Conservation (phyloP, 2,113 vertebrate species). For the Podarcis cretensis region DNA sequence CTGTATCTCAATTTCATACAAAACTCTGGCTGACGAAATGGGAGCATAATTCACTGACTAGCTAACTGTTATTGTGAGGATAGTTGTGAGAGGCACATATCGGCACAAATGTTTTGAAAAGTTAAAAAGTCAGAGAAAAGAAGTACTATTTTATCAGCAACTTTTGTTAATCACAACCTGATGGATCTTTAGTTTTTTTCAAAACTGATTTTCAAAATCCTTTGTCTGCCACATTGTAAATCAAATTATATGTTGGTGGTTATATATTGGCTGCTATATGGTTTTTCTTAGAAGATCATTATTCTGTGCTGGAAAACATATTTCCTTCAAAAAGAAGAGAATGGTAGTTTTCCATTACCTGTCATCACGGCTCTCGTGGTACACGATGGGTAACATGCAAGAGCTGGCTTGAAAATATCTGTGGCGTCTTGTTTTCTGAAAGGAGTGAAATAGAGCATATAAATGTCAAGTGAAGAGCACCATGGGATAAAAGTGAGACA, state of each 20-base stretch:
- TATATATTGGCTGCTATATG: background rate
- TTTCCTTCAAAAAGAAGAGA: constrained; percentile 22
- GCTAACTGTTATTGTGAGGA: background rate
- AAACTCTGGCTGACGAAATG: constrained; percentile 27
- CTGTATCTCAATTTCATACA: background rate
- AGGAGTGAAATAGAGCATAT: constrained; percentile 68
- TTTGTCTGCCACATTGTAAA: background rate
- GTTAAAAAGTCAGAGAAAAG: constrained; percentile 15
- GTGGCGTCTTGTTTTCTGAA: constrained; percentile 47
- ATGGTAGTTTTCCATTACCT: constrained; percentile 53
- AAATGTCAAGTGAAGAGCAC: constrained; percentile 57
- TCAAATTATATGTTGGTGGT: background rate
- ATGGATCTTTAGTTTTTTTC: background rate
- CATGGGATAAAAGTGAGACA: constrained; percentile 40
- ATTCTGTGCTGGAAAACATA: background rate
- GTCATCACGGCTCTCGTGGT: constrained; percentile 44
- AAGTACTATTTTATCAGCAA: constrained; percentile 8
- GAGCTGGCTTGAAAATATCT: constrained; percentile 56
- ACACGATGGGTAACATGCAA: constrained; percentile 51
- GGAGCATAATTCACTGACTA: constrained; percentile 24
- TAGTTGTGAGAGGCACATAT: constrained; percentile 5
- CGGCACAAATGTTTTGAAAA: constrained; percentile 5
- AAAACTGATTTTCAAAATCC: constrained; percentile 5
- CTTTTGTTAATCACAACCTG: background rate
- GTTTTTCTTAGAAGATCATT: constrained; percentile 15